These are phyloP conservation scores for Xanthorhoe designata DNA, from an alignment of 2,888 invertebrate genomes.

Conservation along the genomic window DNA sequence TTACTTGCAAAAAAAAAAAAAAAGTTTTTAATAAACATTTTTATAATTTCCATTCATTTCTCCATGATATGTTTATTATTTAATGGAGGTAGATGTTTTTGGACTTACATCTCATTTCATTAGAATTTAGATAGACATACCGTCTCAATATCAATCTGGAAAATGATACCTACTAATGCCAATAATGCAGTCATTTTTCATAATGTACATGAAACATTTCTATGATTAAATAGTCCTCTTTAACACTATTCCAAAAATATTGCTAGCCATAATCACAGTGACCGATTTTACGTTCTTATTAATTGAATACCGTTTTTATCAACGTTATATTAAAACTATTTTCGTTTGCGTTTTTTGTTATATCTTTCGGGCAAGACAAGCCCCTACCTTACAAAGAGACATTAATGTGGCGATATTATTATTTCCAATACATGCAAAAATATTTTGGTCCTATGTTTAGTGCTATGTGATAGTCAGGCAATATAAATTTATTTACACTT, in stretches of 20 bases:
- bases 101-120: constrained; percentile 22
- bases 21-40: not conserved
- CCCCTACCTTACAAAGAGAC: not conserved
- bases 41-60: constrained; percentile 15
- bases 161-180: constrained; percentile 9
- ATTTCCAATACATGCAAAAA: constrained; percentile 28
- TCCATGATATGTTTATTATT: constrained; percentile 29
- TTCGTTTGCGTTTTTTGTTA: constrained; percentile 8
- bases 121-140: constrained; percentile 5
- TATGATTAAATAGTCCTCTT: constrained; percentile 22
- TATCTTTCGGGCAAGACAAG: not conserved
- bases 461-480: constrained; percentile 12
- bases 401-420: constrained; percentile 10
- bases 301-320: constrained; percentile 29
- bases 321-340: constrained; percentile 30
- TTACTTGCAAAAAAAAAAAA: constrained; percentile 14
- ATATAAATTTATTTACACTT: not conserved
- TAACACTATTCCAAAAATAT: constrained; percentile 39
- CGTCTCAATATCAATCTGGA: constrained; percentile 17
- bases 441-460: constrained; percentile 33
- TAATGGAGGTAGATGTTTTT: constrained; percentile 30
- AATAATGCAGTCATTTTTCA: constrained; percentile 23
- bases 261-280: constrained; percentile 34
- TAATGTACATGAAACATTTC: constrained; percentile 19
- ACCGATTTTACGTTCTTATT: constrained; percentile 29